phyloP scores from a whole-genome alignment of 2,797 vertebrate genomes.

The Champsocephalus esox region DNA sequence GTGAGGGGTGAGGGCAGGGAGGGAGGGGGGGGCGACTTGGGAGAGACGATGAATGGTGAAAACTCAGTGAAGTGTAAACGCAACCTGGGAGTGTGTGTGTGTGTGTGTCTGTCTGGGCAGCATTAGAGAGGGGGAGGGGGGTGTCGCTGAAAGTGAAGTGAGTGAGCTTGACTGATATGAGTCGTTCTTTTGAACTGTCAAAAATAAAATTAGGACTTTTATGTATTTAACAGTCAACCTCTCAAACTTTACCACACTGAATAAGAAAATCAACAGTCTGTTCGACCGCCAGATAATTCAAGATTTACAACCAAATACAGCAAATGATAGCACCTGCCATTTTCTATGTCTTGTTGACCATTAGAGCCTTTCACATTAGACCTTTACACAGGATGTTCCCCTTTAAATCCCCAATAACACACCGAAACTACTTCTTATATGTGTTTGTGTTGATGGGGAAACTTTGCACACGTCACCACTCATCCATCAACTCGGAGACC shows the following conservation, averaged over 20 bases:
- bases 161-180: conserved; percentile 58
- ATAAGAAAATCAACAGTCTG: background rate
- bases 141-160: conserved; percentile 56
- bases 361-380: background rate
- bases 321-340: no score
- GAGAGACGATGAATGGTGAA: conserved; percentile 92
- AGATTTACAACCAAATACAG: background rate
- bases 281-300: background rate
- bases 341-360: no score
- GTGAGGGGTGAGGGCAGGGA: conserved; percentile 63
- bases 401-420: background rate
- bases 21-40: conserved; percentile 79
- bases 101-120: conserved; percentile 66
- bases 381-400: background rate
- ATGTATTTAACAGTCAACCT: background rate
- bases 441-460: background rate
- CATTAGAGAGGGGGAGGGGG: conserved; percentile 69
- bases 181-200: conserved; percentile 14
- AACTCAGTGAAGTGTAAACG: conserved; percentile 97
- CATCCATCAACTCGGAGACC: conserved; percentile 72
- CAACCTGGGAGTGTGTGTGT: conserved; percentile 83
- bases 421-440: background rate
- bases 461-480: conserved; percentile 77
- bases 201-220: no score
- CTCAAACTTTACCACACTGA: background rate